Evolutionary conservation across 2,113 vertebrate species (phyloP).

Genomic region (Myanophis thanlyinensis): DNA sequence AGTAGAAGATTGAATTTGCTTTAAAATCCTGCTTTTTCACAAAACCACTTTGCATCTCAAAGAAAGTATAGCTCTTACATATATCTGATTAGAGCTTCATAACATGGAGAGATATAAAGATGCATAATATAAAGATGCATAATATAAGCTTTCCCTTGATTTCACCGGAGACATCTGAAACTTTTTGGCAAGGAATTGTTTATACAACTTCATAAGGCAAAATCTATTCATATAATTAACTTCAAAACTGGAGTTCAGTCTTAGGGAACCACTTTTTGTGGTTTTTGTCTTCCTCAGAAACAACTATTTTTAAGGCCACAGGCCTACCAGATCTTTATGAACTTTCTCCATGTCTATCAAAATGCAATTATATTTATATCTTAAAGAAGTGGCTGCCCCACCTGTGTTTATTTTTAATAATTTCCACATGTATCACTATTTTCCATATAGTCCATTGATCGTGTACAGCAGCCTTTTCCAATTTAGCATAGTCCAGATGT

Average conservation of each 20-base stretch:
- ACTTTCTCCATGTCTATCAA: not conserved
- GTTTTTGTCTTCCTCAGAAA: not conserved
- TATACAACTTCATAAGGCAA: not conserved
- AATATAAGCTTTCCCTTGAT: not conserved
- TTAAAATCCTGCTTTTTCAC: not conserved
- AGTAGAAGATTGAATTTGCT: not conserved
- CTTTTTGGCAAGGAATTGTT: not conserved
- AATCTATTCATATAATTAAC: not conserved
- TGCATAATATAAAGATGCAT: not conserved
- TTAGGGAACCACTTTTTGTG: not conserved
- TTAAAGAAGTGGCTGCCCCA: not conserved
- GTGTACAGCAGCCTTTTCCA: not conserved
- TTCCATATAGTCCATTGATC: not conserved
- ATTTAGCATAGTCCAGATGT: not conserved
- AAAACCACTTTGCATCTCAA: not conserved
- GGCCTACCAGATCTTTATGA: not conserved
- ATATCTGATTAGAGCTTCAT: not conserved
- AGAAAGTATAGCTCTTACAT: not conserved
- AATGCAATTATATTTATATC: not conserved
- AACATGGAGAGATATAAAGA: too few species aligned
- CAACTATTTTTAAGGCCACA: not conserved
- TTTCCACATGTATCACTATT: not conserved
- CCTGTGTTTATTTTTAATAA: not conserved
- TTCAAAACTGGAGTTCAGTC: not conserved
- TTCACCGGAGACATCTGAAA: not conserved